These are phyloP conservation scores for Athene cunicularia DNA, from an alignment of 2,113 vertebrate species.

Conservation along the genomic window DNA sequence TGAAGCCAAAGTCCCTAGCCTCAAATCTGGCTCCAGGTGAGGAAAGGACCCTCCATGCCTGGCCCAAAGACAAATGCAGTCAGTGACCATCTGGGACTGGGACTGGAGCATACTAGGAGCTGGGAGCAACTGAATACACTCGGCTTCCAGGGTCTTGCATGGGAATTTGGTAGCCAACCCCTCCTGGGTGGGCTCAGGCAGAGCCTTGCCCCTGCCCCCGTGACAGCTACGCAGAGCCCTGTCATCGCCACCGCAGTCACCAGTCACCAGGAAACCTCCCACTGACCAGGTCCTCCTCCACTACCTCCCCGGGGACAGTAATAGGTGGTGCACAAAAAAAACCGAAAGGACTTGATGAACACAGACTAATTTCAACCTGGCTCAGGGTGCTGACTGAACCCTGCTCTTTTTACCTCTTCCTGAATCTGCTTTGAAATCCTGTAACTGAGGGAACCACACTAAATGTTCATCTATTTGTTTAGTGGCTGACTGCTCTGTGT, in stretches of 20 bases:
- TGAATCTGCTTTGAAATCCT: neutral
- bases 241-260: neutral
- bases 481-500: neutral
- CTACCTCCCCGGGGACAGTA: neutral
- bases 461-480: slow-evolving; percentile 37
- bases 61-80: neutral
- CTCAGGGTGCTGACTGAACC: neutral
- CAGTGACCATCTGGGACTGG: neutral
- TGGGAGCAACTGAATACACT: neutral
- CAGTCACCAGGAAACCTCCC: neutral
- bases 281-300: neutral
- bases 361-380: neutral
- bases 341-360: neutral
- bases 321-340: neutral
- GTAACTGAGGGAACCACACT: neutral
- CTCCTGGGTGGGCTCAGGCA: neutral
- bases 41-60: neutral
- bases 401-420: neutral
- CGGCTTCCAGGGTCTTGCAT: neutral
- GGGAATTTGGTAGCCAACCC: neutral
- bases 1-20: neutral
- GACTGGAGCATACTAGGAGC: neutral
- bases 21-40: neutral
- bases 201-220: neutral
- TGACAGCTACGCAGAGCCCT: fast-evolving